Evolutionary conservation across 1,140 invertebrate species (phyloP).

Genomic region (Bilobella aurantiaca): DNA sequence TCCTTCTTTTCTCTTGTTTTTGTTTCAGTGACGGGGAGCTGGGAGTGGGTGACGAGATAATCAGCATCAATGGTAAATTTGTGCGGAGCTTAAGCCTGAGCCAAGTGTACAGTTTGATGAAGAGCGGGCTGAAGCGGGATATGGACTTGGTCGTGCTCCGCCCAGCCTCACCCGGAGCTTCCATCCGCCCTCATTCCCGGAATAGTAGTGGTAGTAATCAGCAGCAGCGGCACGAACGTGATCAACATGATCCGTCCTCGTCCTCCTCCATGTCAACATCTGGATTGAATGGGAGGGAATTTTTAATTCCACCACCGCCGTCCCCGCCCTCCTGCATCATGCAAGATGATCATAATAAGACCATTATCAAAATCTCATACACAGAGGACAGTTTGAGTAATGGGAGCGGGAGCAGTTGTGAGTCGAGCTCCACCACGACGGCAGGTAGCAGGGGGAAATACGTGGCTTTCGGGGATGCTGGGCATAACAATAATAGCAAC

Average conservation of each 20-base stretch:
- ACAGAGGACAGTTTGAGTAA: too few relatives aligned
- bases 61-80: slow-evolving; percentile 55
- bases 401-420: background rate
- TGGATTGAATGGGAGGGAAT: background rate
- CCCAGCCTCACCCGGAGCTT: too few relatives aligned
- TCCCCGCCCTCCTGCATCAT: slow-evolving; percentile 13
- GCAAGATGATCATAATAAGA: slow-evolving; percentile 29
- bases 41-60: slow-evolving; percentile 53
- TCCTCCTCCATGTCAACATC: too few relatives aligned
- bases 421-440: background rate
- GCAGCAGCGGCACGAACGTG: too few relatives aligned
- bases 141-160: slow-evolving; percentile 49
- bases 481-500: too few relatives aligned
- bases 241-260: too few relatives aligned
- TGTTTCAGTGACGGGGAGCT: slow-evolving; percentile 49
- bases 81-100: slow-evolving; percentile 50
- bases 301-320: slow-evolving; percentile 10
- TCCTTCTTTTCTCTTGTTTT: too few relatives aligned
- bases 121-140: slow-evolving; percentile 41
- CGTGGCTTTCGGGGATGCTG: background rate
- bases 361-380: slow-evolving; percentile 33
- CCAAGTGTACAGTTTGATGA: slow-evolving; percentile 51
- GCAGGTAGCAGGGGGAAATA: too few relatives aligned
- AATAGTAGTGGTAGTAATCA: too few relatives aligned
- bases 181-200: too few relatives aligned